Conservation (phyloP, 2,113 vertebrate genomes). For the Mellivora capensis region DNA sequence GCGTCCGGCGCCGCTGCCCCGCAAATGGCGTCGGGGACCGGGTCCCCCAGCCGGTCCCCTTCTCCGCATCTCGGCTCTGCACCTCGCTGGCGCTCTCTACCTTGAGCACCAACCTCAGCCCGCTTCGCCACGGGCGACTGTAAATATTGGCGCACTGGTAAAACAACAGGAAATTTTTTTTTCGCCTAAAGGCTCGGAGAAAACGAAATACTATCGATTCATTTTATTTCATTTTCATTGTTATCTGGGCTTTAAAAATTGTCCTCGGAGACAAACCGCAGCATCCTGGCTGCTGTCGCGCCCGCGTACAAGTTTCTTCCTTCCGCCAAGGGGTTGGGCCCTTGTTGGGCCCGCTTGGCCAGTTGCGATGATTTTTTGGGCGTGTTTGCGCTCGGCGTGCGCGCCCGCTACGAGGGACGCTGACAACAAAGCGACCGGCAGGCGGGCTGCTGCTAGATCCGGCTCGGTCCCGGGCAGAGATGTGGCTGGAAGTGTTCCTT, state of each 20-base stretch:
- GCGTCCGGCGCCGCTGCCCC: constrained; percentile 41
- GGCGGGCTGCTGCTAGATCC: background rate
- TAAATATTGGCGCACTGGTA: background rate
- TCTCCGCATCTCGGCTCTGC: background rate
- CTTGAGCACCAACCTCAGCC: background rate
- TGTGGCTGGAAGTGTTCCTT: background rate
- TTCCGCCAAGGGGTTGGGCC: background rate
- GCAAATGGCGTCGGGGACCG: constrained; percentile 17
- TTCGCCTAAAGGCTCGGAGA: background rate
- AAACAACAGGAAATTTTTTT: background rate
- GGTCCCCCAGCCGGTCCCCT: background rate
- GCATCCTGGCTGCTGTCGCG: background rate
- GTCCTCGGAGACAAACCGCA: background rate
- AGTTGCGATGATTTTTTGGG: background rate
- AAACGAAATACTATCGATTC: background rate
- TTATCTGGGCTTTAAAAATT: background rate
- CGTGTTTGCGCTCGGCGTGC: constrained; percentile 35
- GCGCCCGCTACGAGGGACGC: background rate
- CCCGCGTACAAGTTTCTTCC: constrained; percentile 55
- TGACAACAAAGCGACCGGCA: constrained; percentile 48
- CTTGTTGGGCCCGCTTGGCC: background rate
- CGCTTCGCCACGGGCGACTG: background rate
- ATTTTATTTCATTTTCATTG: background rate
- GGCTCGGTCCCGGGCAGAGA: background rate
- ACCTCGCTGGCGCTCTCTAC: background rate